phyloP scores from a whole-genome alignment of 2,888 invertebrate genomes.

The Cremastinae sp. region DNA sequence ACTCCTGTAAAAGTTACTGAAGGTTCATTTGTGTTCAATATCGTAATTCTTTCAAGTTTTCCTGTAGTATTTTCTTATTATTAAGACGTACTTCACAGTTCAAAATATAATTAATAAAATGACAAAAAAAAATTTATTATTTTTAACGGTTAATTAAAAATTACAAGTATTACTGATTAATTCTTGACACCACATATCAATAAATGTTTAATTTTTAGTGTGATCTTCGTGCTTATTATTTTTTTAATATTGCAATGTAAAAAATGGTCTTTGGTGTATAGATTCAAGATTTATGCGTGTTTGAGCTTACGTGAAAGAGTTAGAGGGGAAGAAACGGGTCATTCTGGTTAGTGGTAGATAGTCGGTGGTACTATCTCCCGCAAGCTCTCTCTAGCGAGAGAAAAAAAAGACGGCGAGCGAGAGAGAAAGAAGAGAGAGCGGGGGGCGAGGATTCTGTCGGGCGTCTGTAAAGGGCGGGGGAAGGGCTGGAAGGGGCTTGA shows the following conservation, averaged over 20 bases:
- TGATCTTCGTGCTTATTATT: neutral
- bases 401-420: slow-evolving; percentile 42
- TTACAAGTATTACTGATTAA: no score
- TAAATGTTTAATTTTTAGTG: no score
- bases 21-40: no score
- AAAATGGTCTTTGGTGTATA: neutral
- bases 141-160: no score
- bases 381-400: slow-evolving; percentile 54
- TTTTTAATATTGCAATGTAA: neutral
- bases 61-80: no score
- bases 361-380: slow-evolving; percentile 47
- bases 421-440: slow-evolving; percentile 36
- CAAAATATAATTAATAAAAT: no score
- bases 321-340: slow-evolving; percentile 28
- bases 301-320: slow-evolving; percentile 28
- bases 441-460: slow-evolving; percentile 45
- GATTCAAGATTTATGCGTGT: slow-evolving; percentile 40
- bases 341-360: slow-evolving; percentile 31
- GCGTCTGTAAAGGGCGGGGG: slow-evolving; percentile 38
- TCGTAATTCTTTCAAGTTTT: no score
- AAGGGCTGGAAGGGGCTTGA: slow-evolving; percentile 44
- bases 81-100: no score
- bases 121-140: no score
- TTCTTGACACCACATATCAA: no score
- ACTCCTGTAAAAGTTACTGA: no score